phyloP scores from a whole-genome alignment of 2,797 vertebrate species.

The Furcifer pardalis region DNA sequence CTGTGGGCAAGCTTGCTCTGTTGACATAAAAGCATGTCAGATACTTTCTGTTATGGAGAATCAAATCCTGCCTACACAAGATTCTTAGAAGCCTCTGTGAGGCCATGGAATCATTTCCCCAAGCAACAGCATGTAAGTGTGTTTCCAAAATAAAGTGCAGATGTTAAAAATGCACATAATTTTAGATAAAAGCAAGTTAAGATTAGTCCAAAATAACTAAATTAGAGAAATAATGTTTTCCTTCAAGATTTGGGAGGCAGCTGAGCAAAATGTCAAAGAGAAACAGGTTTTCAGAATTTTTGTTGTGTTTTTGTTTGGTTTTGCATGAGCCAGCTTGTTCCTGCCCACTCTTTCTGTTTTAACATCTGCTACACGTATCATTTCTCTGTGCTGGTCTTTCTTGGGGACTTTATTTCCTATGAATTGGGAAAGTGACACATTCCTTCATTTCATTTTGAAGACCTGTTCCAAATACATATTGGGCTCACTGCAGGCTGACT shows the following conservation, averaged over 20 bases:
- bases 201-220: slow-evolving; percentile 57
- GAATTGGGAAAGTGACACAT: slow-evolving; percentile 59
- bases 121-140: slow-evolving; percentile 43
- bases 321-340: slow-evolving; percentile 48
- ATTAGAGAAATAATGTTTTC: slow-evolving; percentile 60
- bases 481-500: slow-evolving; percentile 23
- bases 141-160: slow-evolving; percentile 56
- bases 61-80: neutral
- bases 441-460: slow-evolving; percentile 22
- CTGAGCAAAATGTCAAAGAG: slow-evolving; percentile 68
- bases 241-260: slow-evolving; percentile 61
- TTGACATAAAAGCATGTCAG: neutral
- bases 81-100: slow-evolving; percentile 10
- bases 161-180: slow-evolving; percentile 66
- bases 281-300: slow-evolving; percentile 61
- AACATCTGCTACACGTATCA: slow-evolving; percentile 64
- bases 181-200: slow-evolving; percentile 63
- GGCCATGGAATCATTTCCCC: slow-evolving; percentile 6
- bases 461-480: slow-evolving; percentile 10
- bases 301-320: slow-evolving; percentile 42
- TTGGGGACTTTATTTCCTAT: slow-evolving; percentile 58
- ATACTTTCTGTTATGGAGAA: neutral
- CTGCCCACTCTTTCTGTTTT: slow-evolving; percentile 59
- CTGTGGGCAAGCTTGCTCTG: neutral
- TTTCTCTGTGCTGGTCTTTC: slow-evolving; percentile 34